phyloP scores from a whole-genome alignment of 2,888 invertebrate genomes.

The Pseudococcus viburni region DNA sequence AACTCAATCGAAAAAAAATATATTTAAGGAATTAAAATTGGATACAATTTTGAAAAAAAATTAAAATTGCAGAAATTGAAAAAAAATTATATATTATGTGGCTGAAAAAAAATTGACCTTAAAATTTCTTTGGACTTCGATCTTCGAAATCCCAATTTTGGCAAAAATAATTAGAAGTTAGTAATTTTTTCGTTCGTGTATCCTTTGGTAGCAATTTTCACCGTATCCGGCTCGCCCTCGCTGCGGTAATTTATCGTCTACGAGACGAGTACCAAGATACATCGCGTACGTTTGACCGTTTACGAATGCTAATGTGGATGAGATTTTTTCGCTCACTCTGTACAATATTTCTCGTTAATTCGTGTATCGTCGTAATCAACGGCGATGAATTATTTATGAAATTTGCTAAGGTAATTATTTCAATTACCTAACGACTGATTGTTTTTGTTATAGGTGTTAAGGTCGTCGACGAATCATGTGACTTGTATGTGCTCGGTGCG shows the following conservation, averaged over 20 bases:
- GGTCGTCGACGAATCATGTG: constrained; percentile 32
- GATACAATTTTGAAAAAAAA: no score
- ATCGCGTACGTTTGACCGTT: background rate
- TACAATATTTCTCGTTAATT: constrained; percentile 51
- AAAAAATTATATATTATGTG: no score
- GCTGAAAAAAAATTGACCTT: no score
- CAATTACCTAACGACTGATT: constrained; percentile 38
- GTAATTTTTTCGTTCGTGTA: background rate
- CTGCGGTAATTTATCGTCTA: background rate
- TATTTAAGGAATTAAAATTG: no score
- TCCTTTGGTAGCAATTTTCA: constrained; percentile 24
- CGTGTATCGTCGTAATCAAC: constrained; percentile 42
- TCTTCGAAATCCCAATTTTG: no score
- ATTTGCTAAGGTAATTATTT: constrained; percentile 61
- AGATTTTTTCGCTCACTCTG: constrained; percentile 13
- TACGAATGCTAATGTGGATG: constrained; percentile 23
- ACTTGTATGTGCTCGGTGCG: constrained; percentile 23
- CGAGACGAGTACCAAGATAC: background rate
- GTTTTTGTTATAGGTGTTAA: constrained; percentile 56
- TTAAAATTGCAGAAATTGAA: no score
- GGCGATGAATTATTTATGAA: constrained; percentile 56
- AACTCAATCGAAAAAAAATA: no score
- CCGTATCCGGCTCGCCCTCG: background rate
- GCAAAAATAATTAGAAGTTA: no score
- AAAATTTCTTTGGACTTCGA: no score